Evolutionary conservation across 2,888 invertebrate genomes (phyloP).

Genomic region (Spisula subtruncata): DNA sequence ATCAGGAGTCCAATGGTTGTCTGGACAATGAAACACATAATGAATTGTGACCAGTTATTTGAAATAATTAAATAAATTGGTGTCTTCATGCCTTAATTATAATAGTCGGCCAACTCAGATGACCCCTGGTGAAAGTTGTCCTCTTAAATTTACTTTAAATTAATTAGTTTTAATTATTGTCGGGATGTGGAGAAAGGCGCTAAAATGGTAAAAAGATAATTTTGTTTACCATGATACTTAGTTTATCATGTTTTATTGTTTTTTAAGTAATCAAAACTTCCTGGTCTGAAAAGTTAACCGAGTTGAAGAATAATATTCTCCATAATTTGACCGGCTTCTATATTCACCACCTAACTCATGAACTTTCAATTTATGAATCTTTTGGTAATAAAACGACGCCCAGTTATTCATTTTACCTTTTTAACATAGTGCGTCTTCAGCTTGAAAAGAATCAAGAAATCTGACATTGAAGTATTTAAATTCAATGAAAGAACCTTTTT

Average conservation of each 20-base stretch:
- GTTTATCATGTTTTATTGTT: neutral
- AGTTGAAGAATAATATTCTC: conserved; percentile 6
- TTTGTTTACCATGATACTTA: neutral
- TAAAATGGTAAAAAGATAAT: neutral
- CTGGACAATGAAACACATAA: too few species aligned
- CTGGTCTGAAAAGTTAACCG: neutral
- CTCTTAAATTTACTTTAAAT: too few species aligned
- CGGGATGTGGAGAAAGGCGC: neutral
- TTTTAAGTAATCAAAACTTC: neutral
- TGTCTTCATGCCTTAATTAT: too few species aligned
- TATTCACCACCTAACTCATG: neutral
- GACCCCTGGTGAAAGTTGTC: too few species aligned
- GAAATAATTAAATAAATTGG: too few species aligned
- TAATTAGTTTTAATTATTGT: neutral
- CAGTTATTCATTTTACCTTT: neutral
- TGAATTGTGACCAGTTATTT: too few species aligned
- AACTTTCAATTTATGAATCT: neutral
- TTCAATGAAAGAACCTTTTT: conserved; percentile 10
- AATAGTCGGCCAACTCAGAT: too few species aligned
- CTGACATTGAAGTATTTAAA: neutral
- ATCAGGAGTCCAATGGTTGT: too few species aligned
- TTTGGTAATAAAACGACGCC: neutral
- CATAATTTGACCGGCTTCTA: neutral
- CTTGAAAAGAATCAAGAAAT: neutral
- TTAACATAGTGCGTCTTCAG: neutral